Conservation (phyloP, 2,888 invertebrate species). For the Cephus pulcher region DNA sequence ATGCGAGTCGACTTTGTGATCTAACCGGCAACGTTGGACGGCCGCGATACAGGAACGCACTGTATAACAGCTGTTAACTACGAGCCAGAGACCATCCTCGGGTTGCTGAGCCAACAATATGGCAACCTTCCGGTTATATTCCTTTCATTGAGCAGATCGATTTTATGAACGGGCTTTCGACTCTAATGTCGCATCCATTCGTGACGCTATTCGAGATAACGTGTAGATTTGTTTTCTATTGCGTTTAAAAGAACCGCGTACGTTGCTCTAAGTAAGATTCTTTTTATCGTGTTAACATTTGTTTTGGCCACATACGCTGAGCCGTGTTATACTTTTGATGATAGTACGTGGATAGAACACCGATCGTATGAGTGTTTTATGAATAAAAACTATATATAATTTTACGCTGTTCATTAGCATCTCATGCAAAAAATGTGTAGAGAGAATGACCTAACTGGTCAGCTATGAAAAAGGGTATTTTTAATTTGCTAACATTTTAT, state of each 20-base stretch:
- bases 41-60: background rate
- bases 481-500: background rate
- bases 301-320: background rate
- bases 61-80: background rate
- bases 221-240: background rate
- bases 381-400: background rate
- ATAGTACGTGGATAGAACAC: background rate
- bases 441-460: background rate
- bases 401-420: background rate
- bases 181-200: background rate
- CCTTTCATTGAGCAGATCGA: background rate
- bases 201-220: background rate
- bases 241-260: background rate
- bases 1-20: slow-evolving; percentile 28
- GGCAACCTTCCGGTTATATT: background rate
- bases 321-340: background rate
- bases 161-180: background rate
- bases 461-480: background rate
- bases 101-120: background rate
- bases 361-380: background rate
- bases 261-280: background rate
- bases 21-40: slow-evolving; percentile 37
- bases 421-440: background rate
- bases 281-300: background rate
- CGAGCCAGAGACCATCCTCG: background rate